Evolutionary conservation across 2,113 vertebrate species (phyloP).

Genomic region (Bufo bufo): DNA sequence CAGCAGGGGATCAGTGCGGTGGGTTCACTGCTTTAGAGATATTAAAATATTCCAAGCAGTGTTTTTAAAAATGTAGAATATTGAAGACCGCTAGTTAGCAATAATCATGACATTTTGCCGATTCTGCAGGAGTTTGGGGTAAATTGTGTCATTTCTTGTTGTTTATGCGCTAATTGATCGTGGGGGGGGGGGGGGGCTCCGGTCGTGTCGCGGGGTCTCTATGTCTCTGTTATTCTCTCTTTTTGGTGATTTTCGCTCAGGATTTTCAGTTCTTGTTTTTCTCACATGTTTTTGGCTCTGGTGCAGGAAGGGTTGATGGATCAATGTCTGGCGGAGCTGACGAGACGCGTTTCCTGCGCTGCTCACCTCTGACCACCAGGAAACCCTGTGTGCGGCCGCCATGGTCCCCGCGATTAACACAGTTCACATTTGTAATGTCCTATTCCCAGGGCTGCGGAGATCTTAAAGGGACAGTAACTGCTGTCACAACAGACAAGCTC

Average conservation of each 20-base stretch:
- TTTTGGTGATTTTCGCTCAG: not conserved
- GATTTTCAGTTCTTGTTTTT: not conserved
- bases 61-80: too few relatives aligned
- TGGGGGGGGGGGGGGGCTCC: too few relatives aligned
- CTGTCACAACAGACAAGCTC: not conserved
- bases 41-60: too few relatives aligned
- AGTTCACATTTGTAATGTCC: not conserved
- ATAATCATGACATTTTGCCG: too few relatives aligned
- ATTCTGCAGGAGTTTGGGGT: not conserved
- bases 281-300: not conserved
- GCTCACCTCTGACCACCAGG: conserved; percentile 11
- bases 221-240: not conserved
- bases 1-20: too few relatives aligned
- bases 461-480: not conserved
- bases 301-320: conserved; percentile 31
- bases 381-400: not conserved
- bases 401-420: not conserved
- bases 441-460: not conserved
- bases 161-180: too few relatives aligned
- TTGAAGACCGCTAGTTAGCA: too few relatives aligned
- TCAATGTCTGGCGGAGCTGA: conserved; percentile 1
- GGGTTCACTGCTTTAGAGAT: too few relatives aligned
- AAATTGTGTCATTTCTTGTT: too few relatives aligned
- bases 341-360: conserved; percentile 8
- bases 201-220: not conserved